Evolutionary conservation across 2,113 vertebrate genomes (phyloP).

Genomic region (Lutjanus erythropterus): DNA sequence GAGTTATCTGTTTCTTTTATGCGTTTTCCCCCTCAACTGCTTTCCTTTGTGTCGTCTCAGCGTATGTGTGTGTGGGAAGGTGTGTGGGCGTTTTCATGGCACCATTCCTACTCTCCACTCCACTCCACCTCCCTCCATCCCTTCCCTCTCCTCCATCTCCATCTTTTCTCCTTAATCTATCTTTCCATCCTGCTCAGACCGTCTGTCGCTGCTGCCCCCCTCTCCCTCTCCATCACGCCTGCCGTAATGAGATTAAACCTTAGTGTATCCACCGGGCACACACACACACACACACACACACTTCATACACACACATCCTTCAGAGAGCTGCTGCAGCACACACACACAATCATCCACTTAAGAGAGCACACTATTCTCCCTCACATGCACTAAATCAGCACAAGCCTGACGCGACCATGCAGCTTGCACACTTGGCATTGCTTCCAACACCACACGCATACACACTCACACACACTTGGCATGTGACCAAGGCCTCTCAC

Average conservation of each 20-base stretch:
- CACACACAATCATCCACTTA: constrained; percentile 68
- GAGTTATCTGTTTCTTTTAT: constrained; percentile 47
- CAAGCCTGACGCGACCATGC: constrained; percentile 51
- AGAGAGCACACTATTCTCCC: constrained; percentile 50
- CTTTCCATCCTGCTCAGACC: constrained; percentile 77
- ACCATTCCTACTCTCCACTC: constrained; percentile 66
- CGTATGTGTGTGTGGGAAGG: constrained; percentile 51
- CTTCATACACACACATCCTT: constrained; percentile 44
- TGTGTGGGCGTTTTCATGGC: constrained; percentile 74
- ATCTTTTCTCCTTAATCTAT: constrained; percentile 77
- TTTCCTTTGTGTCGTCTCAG: constrained; percentile 62
- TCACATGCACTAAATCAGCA: constrained; percentile 55
- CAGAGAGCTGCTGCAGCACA: constrained; percentile 21
- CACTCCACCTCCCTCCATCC: constrained; percentile 55
- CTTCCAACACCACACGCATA: constrained; percentile 54
- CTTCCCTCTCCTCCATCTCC: constrained; percentile 33
- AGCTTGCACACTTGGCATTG: constrained; percentile 73
- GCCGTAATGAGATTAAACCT: constrained; percentile 84
- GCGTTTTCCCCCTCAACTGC: constrained; percentile 38
- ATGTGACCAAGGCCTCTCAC: constrained; percentile 67
- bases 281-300: constrained; percentile 53
- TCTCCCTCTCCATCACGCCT: constrained; percentile 75
- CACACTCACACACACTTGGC: constrained; percentile 64
- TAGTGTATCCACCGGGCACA: constrained; percentile 69
- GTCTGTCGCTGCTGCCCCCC: constrained; percentile 73